Evolutionary conservation across 2,113 vertebrate species (phyloP).

Genomic region (Parotia lawesii): DNA sequence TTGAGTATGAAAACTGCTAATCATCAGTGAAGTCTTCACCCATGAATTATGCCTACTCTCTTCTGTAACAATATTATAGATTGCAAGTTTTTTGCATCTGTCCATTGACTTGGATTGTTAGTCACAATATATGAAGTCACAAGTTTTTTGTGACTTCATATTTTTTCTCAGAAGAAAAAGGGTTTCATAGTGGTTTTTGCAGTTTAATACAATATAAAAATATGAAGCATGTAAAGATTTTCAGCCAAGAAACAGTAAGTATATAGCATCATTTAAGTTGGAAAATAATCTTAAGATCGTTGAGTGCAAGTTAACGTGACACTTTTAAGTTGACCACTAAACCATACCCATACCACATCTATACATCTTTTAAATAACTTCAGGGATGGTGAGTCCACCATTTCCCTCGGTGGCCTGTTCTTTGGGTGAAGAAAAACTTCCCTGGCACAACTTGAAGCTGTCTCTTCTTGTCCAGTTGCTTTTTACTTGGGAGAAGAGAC

Average conservation of each 20-base stretch:
- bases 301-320: background rate
- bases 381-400: background rate
- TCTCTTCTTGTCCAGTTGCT: background rate
- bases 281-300: background rate
- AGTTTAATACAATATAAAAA: background rate
- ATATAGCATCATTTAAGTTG: background rate
- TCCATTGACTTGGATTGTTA: background rate
- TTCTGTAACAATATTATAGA: background rate
- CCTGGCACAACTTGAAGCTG: background rate
- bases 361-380: background rate
- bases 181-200: background rate
- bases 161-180: background rate
- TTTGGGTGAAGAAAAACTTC: background rate
- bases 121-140: background rate
- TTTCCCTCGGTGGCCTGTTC: background rate
- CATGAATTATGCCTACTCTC: background rate
- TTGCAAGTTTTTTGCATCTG: background rate
- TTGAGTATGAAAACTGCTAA: background rate
- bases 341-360: background rate
- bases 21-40: background rate
- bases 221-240: background rate
- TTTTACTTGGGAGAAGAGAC: background rate
- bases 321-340: background rate
- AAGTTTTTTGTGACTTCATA: background rate
- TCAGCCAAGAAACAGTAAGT: background rate